Percentiles rank a stretch among this genome's conserved stretches.
phyloP scores from a whole-genome alignment of 2,888 invertebrate species.

The Sinodicranocentrus sp. region DNA sequence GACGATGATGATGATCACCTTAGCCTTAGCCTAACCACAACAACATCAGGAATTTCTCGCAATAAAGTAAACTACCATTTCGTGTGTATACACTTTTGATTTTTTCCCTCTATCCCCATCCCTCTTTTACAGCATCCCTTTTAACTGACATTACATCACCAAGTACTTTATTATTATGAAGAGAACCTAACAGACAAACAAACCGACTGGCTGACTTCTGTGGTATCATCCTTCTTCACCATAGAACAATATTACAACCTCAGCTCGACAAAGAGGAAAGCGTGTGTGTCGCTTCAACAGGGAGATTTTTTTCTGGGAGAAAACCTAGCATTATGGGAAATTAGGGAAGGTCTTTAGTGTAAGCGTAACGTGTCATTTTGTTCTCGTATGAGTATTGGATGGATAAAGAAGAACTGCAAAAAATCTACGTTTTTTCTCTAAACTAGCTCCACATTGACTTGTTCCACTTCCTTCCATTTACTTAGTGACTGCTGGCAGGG shows the following conservation, averaged over 20 bases:
- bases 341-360: constrained; percentile 49
- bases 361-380: constrained; percentile 63
- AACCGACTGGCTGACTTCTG: constrained; percentile 28
- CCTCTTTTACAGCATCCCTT: constrained; percentile 5
- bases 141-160: constrained; percentile 41
- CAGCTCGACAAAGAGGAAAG: constrained; percentile 26
- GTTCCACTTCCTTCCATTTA: too few relatives aligned
- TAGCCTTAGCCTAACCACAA: constrained; percentile 63
- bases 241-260: neutral
- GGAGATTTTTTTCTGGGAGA: constrained; percentile 16
- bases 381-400: neutral
- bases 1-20: constrained; percentile 63
- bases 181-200: constrained; percentile 26
- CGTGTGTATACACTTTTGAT: neutral
- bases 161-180: constrained; percentile 37
- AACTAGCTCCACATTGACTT: neutral
- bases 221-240: neutral
- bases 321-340: constrained; percentile 63
- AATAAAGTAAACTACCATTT: constrained; percentile 41
- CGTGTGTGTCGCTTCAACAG: constrained; percentile 57
- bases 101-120: neutral
- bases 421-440: constrained; percentile 8
- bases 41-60: constrained; percentile 54
- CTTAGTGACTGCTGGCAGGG: too few relatives aligned
- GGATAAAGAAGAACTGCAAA: constrained; percentile 12